Conservation (phyloP, 1,140 invertebrate genomes). For the Cyrtorhinus lividipennis region DNA sequence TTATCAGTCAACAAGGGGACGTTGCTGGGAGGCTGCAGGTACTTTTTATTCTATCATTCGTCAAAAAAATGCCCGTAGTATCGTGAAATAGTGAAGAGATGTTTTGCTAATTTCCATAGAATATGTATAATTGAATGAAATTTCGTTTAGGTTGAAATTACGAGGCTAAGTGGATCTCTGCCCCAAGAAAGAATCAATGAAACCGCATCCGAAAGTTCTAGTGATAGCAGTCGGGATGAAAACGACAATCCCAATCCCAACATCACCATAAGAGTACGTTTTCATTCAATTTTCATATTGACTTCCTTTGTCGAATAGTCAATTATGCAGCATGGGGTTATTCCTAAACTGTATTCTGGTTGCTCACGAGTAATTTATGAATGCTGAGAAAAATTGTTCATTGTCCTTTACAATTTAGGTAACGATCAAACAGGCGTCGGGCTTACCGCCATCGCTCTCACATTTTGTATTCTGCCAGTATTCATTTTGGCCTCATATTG, state of each 20-base stretch:
- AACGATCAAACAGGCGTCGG: constrained; percentile 82
- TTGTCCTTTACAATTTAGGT: too few relatives aligned
- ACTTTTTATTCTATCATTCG: too few relatives aligned
- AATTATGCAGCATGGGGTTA: too few relatives aligned
- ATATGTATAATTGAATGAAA: background rate
- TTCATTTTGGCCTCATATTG: constrained; percentile 77
- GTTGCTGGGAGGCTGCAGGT: constrained; percentile 70
- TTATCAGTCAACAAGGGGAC: constrained; percentile 98
- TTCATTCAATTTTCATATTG: constrained; percentile 8
- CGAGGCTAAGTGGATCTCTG: constrained; percentile 64
- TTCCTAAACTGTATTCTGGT: too few relatives aligned
- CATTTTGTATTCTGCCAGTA: constrained; percentile 99
- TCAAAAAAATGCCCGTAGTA: too few relatives aligned
- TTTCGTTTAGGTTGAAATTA: constrained; percentile 61
- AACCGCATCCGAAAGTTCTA: constrained; percentile 61
- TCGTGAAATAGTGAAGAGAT: too few relatives aligned
- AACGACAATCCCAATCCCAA: constrained; percentile 30
- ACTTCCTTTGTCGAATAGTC: background rate
- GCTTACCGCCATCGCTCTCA: constrained; percentile 77
- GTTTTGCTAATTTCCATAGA: too few relatives aligned
- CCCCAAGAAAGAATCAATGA: constrained; percentile 75
- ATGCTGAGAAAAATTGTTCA: too few relatives aligned
- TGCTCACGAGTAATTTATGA: background rate
- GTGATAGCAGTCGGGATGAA: constrained; percentile 33
- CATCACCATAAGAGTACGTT: constrained; percentile 26